Percentiles rank a stretch among this genome's conserved stretches.
These are phyloP conservation scores for Chinchilla lanigera DNA, from an alignment of 2,113 vertebrate genomes.

Conservation along the genomic window DNA sequence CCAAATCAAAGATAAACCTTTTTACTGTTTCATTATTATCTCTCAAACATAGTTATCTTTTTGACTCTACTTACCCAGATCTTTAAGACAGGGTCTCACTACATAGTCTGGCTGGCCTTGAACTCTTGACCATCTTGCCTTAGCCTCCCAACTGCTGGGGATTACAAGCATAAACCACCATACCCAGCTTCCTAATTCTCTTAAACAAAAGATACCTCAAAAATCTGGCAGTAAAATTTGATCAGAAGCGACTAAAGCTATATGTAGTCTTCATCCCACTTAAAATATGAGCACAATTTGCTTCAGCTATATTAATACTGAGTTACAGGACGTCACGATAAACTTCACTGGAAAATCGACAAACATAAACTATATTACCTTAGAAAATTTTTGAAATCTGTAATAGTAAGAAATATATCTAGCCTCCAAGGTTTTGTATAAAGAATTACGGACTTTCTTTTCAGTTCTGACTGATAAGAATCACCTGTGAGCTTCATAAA, in stretches of 20 bases:
- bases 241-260: background rate
- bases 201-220: background rate
- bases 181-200: background rate
- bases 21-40: background rate
- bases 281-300: background rate
- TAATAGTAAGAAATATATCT: background rate
- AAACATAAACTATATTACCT: background rate
- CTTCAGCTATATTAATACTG: background rate
- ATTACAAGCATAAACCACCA: background rate
- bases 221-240: conserved; percentile 40
- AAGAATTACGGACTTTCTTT: background rate
- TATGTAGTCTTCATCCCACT: background rate
- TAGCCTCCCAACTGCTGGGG: background rate
- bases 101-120: background rate
- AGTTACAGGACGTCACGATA: background rate
- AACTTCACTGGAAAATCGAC: background rate
- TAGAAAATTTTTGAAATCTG: background rate
- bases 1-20: background rate
- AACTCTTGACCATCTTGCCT: background rate
- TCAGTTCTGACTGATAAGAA: background rate
- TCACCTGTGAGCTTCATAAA: background rate
- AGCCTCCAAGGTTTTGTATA: conserved; percentile 12
- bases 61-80: background rate
- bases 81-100: background rate
- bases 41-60: background rate